Base-by-base conservation (phyloP, 35 echinoderm and acorn worm genomes). In the Lytechinus pictus region DNA sequence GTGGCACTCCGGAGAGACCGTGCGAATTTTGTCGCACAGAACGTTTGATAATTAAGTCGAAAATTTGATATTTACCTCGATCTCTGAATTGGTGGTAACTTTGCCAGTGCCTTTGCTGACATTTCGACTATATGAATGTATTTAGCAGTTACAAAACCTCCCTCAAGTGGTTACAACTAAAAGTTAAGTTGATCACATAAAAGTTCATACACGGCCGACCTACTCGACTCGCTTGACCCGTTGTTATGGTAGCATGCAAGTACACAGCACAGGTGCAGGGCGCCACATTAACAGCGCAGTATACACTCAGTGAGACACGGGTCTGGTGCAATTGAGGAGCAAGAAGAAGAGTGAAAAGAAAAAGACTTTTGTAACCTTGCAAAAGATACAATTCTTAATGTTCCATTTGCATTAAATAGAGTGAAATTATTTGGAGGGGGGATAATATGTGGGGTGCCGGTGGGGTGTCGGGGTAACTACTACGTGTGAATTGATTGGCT, bases 71-170 rank as follows among this genome's bases (percentile, higher is more conserved):
- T 94, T 95, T 92, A 97, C 96, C 95, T 94, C 16, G 86, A 54
- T 94, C 87, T 51, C 54, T 55, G 89, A 94, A 98, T 98, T 54
- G 97, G 97, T 56, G 97, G 97, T 19, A 98, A 94, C 71, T 96
- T 98, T 95, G 92, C 89, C 54, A 98, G 60, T 28, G 97, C 94
- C 94, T 97, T 98, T 52, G 96, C 94, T 89, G 96, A 95, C 97
- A 98, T 98, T 29, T 90, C 55, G 89, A 13, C 57, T 92, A 52
- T 52, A 52, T 54, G 13, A 3, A 14, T 21, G 88, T 90, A 79
- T 79, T 79, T 79, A 79, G 14, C 19, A 79, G 66, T 24, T 79
- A 71, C 6, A 21, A 71, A 24, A 24, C n/a, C 3, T 79, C n/a
- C 21, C 21, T 24, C 66, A 24, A 79, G 66, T n/a, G 19, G 61